Evolutionary conservation across 2,888 invertebrate species (phyloP).

Genomic region (Matsumyia berberina): DNA sequence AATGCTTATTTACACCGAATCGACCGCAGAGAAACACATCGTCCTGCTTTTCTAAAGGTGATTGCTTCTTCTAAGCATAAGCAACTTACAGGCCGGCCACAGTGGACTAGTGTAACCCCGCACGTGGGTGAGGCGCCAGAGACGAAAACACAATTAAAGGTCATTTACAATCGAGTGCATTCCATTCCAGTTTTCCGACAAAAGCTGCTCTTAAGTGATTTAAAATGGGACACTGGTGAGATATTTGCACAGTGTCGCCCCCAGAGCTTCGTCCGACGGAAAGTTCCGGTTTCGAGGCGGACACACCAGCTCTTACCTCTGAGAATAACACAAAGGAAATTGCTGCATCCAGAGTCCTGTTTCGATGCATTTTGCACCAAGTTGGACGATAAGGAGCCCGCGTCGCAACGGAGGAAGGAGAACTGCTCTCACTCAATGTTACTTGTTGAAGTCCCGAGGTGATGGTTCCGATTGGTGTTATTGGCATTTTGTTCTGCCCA

Average conservation of each 20-base stretch:
- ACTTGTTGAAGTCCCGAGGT: conserved; percentile 65
- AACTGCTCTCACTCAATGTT: conserved; percentile 33
- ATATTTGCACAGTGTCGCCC: conserved; percentile 16
- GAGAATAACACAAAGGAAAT: conserved; percentile 63
- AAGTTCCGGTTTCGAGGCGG: conserved; percentile 19
- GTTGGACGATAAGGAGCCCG: conserved; percentile 13
- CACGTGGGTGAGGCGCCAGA: conserved; percentile 35
- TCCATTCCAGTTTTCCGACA: conserved; percentile 62
- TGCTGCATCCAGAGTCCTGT: conserved; percentile 50
- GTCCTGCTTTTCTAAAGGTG: conserved; percentile 14
- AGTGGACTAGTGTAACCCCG: conserved; percentile 12
- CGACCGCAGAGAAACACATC: conserved; percentile 25
- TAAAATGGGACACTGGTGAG: conserved; percentile 66
- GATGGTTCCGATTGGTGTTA: conserved; percentile 60
- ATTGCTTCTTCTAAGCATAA: conserved; percentile 43
- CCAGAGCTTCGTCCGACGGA: conserved; percentile 29
- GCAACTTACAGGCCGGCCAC: conserved; percentile 10
- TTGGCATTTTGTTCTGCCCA: conserved; percentile 53
- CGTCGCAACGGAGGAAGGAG: conserved; percentile 5
- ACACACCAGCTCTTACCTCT: conserved; percentile 40
- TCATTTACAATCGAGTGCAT: conserved; percentile 74
- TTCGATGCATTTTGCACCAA: conserved; percentile 36
- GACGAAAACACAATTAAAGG: conserved; percentile 73
- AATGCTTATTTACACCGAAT: conserved; percentile 55
- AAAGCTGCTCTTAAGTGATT: conserved; percentile 73